Percentiles rank a stretch among this genome's conserved stretches.
These are phyloP conservation scores for Apostichopus parvimensis DNA, from an alignment of 35 echinoderm and acorn worm genomes.

Conservation along the genomic window DNA sequence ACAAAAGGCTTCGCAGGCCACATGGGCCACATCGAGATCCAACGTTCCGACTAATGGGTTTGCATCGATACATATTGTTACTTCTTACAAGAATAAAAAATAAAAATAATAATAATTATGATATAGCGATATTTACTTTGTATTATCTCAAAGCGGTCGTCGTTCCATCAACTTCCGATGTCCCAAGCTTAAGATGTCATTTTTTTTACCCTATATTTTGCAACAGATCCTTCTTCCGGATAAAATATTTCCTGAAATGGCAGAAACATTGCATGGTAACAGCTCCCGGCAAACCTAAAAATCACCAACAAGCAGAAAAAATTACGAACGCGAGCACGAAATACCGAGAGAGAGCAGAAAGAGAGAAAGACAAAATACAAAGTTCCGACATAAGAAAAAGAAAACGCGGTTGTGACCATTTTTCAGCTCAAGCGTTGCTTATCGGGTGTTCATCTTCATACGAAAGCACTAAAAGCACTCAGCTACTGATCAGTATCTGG, in stretches of 20 bases:
- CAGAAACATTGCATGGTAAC: neutral
- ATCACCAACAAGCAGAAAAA: neutral
- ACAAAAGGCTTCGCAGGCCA: neutral
- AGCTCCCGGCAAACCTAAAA: neutral
- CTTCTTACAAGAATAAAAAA: neutral
- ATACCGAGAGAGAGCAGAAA: neutral
- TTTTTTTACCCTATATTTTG: neutral
- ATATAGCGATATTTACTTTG: neutral
- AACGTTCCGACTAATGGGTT: neutral
- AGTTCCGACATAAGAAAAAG: slow-evolving; percentile 8
- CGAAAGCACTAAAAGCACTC: slow-evolving; percentile 23
- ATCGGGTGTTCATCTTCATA: slow-evolving; percentile 23
- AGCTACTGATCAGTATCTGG: slow-evolving; percentile 27
- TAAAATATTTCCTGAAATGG: neutral
- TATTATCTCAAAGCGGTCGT: neutral
- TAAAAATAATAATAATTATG: neutral
- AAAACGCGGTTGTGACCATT: slow-evolving; percentile 35
- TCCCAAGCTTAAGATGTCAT: neutral
- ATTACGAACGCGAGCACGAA: neutral
- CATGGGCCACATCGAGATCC: neutral
- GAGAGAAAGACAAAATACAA: neutral
- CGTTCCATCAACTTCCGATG: neutral
- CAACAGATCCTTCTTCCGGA: neutral
- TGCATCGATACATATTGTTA: neutral
- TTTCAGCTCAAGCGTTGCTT: slow-evolving; percentile 43